Base-by-base conservation (phyloP, 2,797 vertebrate genomes). In the Euphonia xanthogaster region DNA sequence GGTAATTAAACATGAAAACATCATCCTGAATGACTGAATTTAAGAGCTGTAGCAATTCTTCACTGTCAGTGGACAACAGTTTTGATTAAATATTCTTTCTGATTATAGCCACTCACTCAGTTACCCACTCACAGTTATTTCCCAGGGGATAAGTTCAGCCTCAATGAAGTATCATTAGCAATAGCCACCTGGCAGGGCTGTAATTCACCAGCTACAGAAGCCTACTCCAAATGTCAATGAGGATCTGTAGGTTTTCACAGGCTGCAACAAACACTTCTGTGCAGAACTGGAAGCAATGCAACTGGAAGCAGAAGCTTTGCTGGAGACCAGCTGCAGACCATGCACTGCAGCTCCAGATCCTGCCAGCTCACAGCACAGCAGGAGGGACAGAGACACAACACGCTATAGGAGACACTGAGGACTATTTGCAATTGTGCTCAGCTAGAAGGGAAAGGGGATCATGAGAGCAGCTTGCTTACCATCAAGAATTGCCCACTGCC, bases 401-500 rank as follows among this genome's bases (percentile, higher is more conserved):
- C 0, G 6, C 18, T 42, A 23, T 33, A 48, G 51, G 70, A 80
- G 31, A 21, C 31, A 61, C 2, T 14, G 18, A 71, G 44, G 42
- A 40, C 48, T 75, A 5, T 21, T 39, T 62, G 45, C 17, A 33
- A 30, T 48, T 53, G 27, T 1, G 27, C 13, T 89, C 40, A 71
- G 20, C 50, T 63, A 22, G 30, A 92, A 90, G 8, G 22, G 57
- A 83, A 70, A 54, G 40, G 35, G 28, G 16, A 75, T 23, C 19
- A 55, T 0, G 1, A 67, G 14, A 83, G 21, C 2, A 72, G 40
- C 22, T 78, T 61, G 66, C 98, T 98, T 97, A 99, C 99, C 99
- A 42, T 99, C 99, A 89, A 99, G 97, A 94, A 99, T 99, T 66
- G 99, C 99, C 99, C 99, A 99, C 10, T 99, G 99, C 82, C 99